phyloP scores from a whole-genome alignment of 2,113 vertebrate genomes.

The Pluvianellus socialis region DNA sequence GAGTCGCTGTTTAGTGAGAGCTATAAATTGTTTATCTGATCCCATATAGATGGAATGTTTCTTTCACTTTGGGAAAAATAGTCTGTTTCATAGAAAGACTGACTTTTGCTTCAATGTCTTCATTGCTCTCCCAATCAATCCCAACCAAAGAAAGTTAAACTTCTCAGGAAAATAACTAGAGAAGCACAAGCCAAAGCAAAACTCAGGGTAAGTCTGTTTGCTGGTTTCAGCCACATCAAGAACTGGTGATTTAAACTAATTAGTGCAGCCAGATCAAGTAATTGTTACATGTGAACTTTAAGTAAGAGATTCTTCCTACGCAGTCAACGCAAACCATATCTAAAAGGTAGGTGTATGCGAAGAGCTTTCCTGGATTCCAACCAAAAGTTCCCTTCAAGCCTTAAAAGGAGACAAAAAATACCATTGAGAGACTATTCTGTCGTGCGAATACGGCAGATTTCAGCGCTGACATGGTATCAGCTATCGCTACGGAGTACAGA shows the following conservation, averaged over 20 bases:
- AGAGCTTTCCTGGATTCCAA: background rate
- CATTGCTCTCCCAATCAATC: background rate
- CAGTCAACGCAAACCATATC: fast-evolving
- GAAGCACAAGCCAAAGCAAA: background rate
- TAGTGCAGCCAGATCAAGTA: background rate
- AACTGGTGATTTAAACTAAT: background rate
- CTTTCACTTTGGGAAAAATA: background rate
- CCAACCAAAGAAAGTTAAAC: background rate
- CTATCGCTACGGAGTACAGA: background rate
- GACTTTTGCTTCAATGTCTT: background rate
- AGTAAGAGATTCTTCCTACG: background rate
- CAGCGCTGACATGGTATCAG: background rate
- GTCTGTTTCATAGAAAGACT: background rate
- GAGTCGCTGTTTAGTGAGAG: background rate
- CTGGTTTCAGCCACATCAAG: background rate
- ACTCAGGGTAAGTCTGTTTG: background rate
- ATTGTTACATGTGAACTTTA: background rate
- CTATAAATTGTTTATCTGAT: background rate
- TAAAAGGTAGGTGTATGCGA: background rate
- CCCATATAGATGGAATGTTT: background rate
- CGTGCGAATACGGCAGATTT: background rate
- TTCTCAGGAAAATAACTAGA: background rate
- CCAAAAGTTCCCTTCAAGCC: background rate
- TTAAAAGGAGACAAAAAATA: background rate
- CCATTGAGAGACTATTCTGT: background rate